These are phyloP conservation scores for Euura saliciscinereae DNA, from an alignment of 1,140 invertebrate species.

Conservation along the genomic window DNA sequence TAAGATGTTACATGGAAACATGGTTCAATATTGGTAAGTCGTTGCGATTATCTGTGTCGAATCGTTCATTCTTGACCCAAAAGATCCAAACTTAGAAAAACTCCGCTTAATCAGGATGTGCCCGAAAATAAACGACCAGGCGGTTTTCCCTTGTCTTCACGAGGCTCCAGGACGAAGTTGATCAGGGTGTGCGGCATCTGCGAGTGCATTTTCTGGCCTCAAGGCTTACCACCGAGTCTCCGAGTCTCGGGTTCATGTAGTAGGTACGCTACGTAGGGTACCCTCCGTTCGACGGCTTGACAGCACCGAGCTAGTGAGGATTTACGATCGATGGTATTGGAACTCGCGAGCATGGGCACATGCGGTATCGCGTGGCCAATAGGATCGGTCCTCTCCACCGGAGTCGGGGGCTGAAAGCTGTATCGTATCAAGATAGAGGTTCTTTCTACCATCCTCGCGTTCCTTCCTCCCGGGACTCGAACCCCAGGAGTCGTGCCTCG, in stretches of 20 bases:
- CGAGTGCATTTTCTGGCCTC: no score
- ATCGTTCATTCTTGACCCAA: no score
- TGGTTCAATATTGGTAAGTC: slow-evolving; percentile 2
- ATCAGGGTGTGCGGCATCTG: not conserved
- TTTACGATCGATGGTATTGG: slow-evolving; percentile 50
- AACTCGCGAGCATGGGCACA: slow-evolving; percentile 27
- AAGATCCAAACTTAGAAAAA: no score
- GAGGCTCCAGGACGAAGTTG: not conserved
- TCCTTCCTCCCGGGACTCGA: slow-evolving; percentile 41
- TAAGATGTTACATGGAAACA: slow-evolving; percentile 8
- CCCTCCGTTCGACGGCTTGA: slow-evolving; percentile 33
- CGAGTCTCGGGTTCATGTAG: no score
- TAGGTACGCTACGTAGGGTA: no score
- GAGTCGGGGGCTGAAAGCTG: not conserved
- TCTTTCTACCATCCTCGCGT: slow-evolving; percentile 31
- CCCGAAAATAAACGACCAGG: no score
- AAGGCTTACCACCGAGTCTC: no score
- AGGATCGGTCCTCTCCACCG: slow-evolving; percentile 35
- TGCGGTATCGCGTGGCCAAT: slow-evolving; percentile 33
- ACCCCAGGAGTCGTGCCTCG: slow-evolving; percentile 46
- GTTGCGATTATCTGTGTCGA: not conserved
- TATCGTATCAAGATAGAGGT: slow-evolving; percentile 47
- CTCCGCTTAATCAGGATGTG: no score
- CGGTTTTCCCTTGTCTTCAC: no score
- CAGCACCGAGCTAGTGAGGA: slow-evolving; percentile 50